phyloP scores from a whole-genome alignment of 2,888 invertebrate genomes.

The Ethmia dodecea region DNA sequence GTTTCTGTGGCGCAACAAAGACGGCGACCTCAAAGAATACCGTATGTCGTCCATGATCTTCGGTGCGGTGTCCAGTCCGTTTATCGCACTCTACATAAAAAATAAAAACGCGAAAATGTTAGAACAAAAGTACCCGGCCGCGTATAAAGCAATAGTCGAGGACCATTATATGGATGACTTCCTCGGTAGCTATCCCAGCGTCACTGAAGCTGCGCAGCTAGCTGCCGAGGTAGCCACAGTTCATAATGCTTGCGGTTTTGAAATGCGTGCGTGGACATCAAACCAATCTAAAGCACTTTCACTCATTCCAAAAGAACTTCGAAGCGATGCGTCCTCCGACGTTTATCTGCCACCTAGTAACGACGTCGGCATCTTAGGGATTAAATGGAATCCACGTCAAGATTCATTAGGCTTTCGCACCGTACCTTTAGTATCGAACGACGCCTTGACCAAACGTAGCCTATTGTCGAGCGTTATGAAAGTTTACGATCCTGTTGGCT shows the following conservation, averaged over 20 bases:
- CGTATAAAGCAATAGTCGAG: neutral
- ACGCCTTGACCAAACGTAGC: neutral
- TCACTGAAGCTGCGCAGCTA: slow-evolving; percentile 1
- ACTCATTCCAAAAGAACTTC: slow-evolving; percentile 1
- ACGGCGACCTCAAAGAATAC: too few relatives aligned
- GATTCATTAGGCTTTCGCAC: slow-evolving; percentile 1
- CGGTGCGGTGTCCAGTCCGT: slow-evolving; percentile 25
- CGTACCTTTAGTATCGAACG: neutral
- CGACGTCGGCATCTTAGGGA: slow-evolving; percentile 5
- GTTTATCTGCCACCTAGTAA: slow-evolving; percentile 4
- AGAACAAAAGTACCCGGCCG: neutral
- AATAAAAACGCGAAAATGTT: slow-evolving; percentile 17
- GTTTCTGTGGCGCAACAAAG: slow-evolving; percentile 19
- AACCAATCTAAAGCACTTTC: slow-evolving; percentile 2
- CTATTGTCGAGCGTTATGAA: slow-evolving; percentile 1
- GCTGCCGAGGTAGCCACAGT: slow-evolving; percentile 2
- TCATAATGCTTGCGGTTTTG: slow-evolving; percentile 3
- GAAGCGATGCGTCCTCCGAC: neutral
- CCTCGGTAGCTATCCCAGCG: neutral
- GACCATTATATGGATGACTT: slow-evolving; percentile 5
- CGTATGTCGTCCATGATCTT: too few relatives aligned
- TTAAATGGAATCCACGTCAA: neutral
- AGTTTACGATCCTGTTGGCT: slow-evolving; percentile 5
- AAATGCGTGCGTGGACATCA: slow-evolving; percentile 7
- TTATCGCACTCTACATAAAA: slow-evolving; percentile 24